Conservation (phyloP, 2,113 vertebrate genomes). For the Dicrurus megarhynchus region DNA sequence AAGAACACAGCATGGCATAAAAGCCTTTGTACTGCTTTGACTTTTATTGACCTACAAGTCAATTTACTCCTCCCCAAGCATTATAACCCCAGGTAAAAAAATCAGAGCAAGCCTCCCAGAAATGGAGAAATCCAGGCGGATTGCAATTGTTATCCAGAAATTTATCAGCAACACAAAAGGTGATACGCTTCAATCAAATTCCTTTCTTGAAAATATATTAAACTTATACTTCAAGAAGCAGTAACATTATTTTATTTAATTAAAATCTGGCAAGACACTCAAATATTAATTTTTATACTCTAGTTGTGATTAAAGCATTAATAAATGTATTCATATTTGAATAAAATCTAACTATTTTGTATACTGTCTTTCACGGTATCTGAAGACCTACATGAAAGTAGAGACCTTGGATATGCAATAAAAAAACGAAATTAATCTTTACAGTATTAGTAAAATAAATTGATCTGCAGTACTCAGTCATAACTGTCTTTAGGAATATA, state of each 20-base stretch:
- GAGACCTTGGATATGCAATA: neutral
- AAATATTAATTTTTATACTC: neutral
- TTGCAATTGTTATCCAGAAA: neutral
- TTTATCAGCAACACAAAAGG: neutral
- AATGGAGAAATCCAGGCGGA: neutral
- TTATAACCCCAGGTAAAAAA: constrained; percentile 11
- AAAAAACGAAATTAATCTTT: neutral
- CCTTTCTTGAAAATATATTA: neutral
- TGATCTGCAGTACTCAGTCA: neutral
- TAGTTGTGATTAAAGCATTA: neutral
- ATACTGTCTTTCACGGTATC: neutral
- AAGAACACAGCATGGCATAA: constrained; percentile 30
- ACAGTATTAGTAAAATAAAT: neutral
- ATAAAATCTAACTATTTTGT: neutral
- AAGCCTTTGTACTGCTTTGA: constrained; percentile 36
- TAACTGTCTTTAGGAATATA: neutral
- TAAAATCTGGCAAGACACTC: neutral
- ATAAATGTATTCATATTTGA: neutral
- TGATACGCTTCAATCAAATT: neutral
- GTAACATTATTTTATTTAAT: neutral
- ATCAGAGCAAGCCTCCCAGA: constrained; percentile 18
- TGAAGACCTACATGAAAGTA: neutral
- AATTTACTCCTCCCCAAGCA: constrained; percentile 44
- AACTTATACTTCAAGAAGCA: neutral
- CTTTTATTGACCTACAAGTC: constrained; percentile 42